Evolutionary conservation across 2,113 vertebrate genomes (phyloP).

Genomic region (Scophthalmus maximus): DNA sequence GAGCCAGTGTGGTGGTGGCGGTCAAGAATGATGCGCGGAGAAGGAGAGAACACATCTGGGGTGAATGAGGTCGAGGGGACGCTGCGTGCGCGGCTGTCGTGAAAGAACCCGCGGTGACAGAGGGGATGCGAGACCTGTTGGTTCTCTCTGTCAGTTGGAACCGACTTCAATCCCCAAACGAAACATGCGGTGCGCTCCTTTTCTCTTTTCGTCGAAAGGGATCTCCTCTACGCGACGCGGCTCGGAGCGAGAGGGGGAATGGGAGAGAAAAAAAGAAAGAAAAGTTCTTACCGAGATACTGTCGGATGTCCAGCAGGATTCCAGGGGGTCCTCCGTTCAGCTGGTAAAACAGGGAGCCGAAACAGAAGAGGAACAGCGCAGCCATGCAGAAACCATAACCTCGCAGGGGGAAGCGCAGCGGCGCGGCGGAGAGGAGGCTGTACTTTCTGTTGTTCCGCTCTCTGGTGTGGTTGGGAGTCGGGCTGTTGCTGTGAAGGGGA

Average conservation of each 20-base stretch:
- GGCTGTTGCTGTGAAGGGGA: constrained; percentile 77
- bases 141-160: not conserved
- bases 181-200: no score
- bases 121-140: not conserved
- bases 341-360: constrained; percentile 93
- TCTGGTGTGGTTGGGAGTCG: constrained; percentile 81
- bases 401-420: constrained; percentile 87
- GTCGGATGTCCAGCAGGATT: constrained; percentile 92
- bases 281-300: constrained; percentile 92
- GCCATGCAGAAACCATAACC: constrained; percentile 96
- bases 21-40: not conserved
- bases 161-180: no score
- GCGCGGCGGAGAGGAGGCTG: constrained; percentile 77
- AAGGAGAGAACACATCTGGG: not conserved
- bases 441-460: constrained; percentile 78
- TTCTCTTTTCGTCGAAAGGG: no score
- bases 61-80: constrained; percentile 23
- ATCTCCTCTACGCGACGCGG: constrained; percentile 30
- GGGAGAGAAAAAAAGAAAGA: not conserved
- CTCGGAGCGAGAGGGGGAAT: not conserved
- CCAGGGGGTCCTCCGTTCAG: constrained; percentile 93
- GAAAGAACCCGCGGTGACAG: no score
- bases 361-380: constrained; percentile 91
- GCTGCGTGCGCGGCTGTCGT: no score
- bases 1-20: no score